Evolutionary conservation across 2,888 invertebrate species (phyloP).

Genomic region (Teleiodes luculella): DNA sequence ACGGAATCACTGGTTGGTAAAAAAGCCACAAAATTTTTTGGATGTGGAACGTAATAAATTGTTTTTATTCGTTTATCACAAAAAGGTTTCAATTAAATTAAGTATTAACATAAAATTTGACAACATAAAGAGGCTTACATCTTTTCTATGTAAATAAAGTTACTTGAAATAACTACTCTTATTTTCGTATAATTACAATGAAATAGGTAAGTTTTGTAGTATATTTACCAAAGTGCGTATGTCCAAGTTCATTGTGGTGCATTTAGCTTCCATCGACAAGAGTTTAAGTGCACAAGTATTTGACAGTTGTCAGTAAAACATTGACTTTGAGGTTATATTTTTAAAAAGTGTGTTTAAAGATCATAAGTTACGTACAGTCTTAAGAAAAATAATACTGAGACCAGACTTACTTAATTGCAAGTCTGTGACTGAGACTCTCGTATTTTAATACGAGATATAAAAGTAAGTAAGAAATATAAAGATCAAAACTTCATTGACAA

Average conservation of each 20-base stretch:
- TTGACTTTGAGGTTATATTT: neutral
- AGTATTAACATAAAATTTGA: neutral
- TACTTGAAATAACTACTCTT: neutral
- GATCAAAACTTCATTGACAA: constrained; percentile 30
- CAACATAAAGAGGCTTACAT: neutral
- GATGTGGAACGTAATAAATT: too few species aligned
- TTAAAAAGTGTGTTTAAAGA: too few species aligned
- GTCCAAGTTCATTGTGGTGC: neutral
- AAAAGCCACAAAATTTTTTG: too few species aligned
- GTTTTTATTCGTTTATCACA: too few species aligned
- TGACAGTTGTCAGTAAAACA: neutral
- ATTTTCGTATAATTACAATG: neutral
- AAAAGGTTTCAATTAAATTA: neutral
- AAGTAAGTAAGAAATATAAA: neutral
- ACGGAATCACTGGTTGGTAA: too few species aligned
- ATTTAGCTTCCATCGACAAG: neutral
- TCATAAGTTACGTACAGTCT: too few species aligned
- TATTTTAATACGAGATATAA: too few species aligned
- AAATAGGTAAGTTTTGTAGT: neutral
- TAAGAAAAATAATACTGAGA: too few species aligned
- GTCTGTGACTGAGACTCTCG: too few species aligned
- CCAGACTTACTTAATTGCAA: too few species aligned
- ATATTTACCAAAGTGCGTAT: neutral
- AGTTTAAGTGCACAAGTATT: neutral
- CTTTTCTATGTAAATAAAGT: neutral